phyloP scores from a whole-genome alignment of 1,140 invertebrate species.

The Stenopsyche tienmushanensis region DNA sequence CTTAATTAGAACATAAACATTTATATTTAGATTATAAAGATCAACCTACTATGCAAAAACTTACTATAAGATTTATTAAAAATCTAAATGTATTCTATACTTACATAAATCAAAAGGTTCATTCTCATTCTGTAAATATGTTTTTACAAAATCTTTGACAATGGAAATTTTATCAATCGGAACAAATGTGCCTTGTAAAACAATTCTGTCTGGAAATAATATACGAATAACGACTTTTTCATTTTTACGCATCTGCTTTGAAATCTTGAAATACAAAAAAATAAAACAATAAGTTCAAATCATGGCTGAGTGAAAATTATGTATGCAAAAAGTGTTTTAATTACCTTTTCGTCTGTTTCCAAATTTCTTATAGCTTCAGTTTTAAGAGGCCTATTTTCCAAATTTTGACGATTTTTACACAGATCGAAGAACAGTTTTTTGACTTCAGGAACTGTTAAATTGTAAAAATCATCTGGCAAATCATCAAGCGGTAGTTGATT shows the following conservation, averaged over 20 bases:
- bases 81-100: no score
- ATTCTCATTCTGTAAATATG: conserved; percentile 53
- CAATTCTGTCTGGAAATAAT: conserved; percentile 62
- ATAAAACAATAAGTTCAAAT: neutral
- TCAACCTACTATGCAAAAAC: no score
- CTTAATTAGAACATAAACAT: no score
- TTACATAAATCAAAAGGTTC: conserved; percentile 61
- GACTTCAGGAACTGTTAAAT: conserved; percentile 62
- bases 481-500: conserved; percentile 48
- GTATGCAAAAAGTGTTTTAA: neutral
- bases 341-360: conserved; percentile 47
- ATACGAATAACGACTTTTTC: conserved; percentile 59
- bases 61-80: no score
- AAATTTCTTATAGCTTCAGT: conserved; percentile 53
- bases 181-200: conserved; percentile 63
- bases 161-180: conserved; percentile 57
- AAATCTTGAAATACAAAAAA: conserved; percentile 31
- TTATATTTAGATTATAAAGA: neutral
- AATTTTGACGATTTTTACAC: conserved; percentile 50
- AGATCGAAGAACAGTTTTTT: conserved; percentile 56
- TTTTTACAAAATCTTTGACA: conserved; percentile 58
- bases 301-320: neutral
- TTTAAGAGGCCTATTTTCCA: conserved; percentile 57
- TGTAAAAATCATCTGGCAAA: conserved; percentile 64
- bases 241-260: conserved; percentile 55